Percentiles rank a stretch among this genome's conserved stretches.
Evolutionary conservation across 2,888 invertebrate genomes (phyloP).

Genomic region (Apamea sordens): DNA sequence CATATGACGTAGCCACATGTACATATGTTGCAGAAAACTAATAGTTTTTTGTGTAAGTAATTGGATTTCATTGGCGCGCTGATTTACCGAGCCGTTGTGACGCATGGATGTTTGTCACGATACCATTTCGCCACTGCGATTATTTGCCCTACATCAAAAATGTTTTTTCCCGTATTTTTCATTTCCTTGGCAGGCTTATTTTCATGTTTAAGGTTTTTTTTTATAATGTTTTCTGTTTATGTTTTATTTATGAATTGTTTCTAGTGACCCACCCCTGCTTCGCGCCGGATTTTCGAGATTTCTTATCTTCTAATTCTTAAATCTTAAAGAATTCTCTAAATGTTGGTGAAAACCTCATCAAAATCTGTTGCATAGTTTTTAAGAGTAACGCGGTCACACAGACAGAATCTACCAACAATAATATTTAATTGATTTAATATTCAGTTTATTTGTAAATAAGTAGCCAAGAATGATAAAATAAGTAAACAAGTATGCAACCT

Average conservation of each 20-base stretch:
- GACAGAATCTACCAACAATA: not conserved
- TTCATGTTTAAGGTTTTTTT: constrained; percentile 34
- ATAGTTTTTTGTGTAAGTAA: constrained; percentile 87
- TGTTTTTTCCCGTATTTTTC: constrained; percentile 66
- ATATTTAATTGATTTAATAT: not conserved
- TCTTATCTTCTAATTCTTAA: too few relatives aligned
- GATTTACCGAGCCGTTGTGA: constrained; percentile 85
- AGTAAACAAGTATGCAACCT: not conserved
- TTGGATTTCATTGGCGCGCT: constrained; percentile 86
- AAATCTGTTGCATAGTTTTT: not conserved
- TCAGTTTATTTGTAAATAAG: not conserved
- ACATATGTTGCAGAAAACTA: constrained; percentile 73
- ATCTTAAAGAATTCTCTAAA: not conserved
- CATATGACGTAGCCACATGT: constrained; percentile 35
- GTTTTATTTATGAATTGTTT: not conserved
- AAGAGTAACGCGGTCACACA: not conserved
- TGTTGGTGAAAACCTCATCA: not conserved
- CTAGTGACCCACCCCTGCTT: not conserved
- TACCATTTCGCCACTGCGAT: constrained; percentile 84
- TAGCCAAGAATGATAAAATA: not conserved
- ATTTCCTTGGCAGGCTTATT: constrained; percentile 37
- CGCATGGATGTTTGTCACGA: constrained; percentile 90
- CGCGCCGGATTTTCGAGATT: not conserved
- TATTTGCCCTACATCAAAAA: constrained; percentile 73
- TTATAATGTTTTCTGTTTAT: constrained; percentile 5